Evolutionary conservation across 2,888 invertebrate genomes (phyloP).

Genomic region (Scaptodrosophila latifasciaeformis): DNA sequence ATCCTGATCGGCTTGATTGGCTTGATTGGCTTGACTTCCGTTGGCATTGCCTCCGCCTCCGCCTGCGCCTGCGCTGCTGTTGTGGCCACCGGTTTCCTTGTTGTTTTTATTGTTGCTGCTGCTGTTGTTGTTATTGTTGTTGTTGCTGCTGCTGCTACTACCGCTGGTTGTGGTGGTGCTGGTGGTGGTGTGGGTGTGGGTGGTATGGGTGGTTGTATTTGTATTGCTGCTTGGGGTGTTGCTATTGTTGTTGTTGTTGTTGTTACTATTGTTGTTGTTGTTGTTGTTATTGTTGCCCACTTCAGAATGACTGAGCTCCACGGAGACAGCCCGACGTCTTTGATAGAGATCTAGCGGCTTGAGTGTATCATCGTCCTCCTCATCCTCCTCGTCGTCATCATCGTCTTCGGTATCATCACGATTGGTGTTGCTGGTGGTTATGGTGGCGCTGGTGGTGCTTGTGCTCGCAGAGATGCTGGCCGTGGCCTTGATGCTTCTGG

Average conservation of each 20-base stretch:
- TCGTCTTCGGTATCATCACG: conserved; percentile 21
- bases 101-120: conserved; percentile 27
- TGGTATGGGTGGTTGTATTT: conserved; percentile 25
- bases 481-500: conserved; percentile 19
- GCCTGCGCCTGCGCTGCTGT: conserved; percentile 26
- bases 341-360: conserved; percentile 75
- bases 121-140: conserved; percentile 37
- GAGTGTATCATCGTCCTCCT: conserved; percentile 58
- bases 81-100: conserved; percentile 32
- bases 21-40: no score
- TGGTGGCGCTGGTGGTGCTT: conserved; percentile 16
- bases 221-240: conserved; percentile 5
- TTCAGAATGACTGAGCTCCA: conserved; percentile 37
- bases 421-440: no score
- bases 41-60: conserved; percentile 38
- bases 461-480: conserved; percentile 25
- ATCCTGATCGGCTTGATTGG: no score
- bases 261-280: conserved; percentile 28
- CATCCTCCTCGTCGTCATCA: no score
- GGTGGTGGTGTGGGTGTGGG: conserved; percentile 12
- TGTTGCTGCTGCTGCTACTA: conserved; percentile 52
- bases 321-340: conserved; percentile 61
- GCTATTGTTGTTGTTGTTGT: conserved; percentile 14
- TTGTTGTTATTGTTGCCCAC: conserved; percentile 8
- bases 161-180: conserved; percentile 30